phyloP scores from a whole-genome alignment of 2,797 vertebrate species.

The Atherinosoma microstoma region DNA sequence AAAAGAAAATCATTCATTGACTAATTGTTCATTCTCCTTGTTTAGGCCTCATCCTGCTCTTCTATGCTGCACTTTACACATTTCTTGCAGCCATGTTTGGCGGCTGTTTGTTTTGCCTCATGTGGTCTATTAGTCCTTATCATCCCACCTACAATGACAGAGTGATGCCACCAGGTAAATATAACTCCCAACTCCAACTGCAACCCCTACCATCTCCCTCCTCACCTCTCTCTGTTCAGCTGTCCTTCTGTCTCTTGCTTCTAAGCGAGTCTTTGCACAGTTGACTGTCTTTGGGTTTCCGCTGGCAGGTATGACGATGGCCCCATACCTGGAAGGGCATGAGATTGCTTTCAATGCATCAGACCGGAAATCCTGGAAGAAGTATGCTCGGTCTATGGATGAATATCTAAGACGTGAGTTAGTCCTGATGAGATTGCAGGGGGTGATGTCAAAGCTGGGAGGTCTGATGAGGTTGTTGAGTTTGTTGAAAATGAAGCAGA shows the following conservation, averaged over 20 bases:
- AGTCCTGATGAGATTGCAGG: background rate
- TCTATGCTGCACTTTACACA: slow-evolving; percentile 92
- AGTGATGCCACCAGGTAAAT: slow-evolving; percentile 93
- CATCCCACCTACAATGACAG: slow-evolving; percentile 92
- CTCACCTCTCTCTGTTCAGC: slow-evolving; percentile 1
- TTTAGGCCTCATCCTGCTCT: slow-evolving; percentile 92
- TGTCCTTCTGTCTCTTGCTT: slow-evolving; percentile 47
- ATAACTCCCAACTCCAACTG: slow-evolving; percentile 27
- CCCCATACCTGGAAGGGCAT: slow-evolving; percentile 88
- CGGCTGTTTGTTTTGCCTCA: slow-evolving; percentile 91
- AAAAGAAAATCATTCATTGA: slow-evolving; percentile 9
- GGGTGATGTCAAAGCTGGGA: background rate
- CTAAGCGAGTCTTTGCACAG: slow-evolving; percentile 68
- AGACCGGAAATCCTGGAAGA: slow-evolving; percentile 90
- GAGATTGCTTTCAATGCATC: slow-evolving; percentile 90
- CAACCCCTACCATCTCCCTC: background rate
- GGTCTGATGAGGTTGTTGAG: slow-evolving; percentile 32
- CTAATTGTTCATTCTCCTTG: slow-evolving; percentile 35
- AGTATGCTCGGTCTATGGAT: slow-evolving; percentile 89
- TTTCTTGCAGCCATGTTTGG: slow-evolving; percentile 96
- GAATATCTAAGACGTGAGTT: slow-evolving; percentile 90
- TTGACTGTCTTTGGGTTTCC: slow-evolving; percentile 81
- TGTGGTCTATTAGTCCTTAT: slow-evolving; percentile 95
- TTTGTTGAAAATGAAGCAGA: slow-evolving; percentile 40
- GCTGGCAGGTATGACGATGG: slow-evolving; percentile 94